These are phyloP conservation scores for Trachythela sp. DNA, from an alignment of 64 coral and sea anemone genomes.

Conservation along the genomic window DNA sequence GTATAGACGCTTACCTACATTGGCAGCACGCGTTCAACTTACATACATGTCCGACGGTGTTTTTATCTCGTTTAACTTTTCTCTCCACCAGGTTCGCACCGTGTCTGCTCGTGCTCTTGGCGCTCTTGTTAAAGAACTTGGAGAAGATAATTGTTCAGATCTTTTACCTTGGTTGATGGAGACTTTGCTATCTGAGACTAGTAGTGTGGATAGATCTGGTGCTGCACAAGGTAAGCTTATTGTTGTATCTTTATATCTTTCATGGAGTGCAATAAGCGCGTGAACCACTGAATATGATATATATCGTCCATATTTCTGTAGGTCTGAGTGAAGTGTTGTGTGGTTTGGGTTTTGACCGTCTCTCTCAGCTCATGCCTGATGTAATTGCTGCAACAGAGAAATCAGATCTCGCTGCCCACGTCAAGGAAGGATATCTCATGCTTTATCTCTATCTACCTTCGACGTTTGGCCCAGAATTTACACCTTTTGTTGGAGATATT, in stretches of 20 bases:
- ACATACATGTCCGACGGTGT: too few species aligned
- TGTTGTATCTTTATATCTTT: too few species aligned
- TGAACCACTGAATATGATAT: too few species aligned
- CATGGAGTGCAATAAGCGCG: too few species aligned
- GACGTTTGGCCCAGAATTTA: conserved; percentile 70
- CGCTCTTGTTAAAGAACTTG: conserved; percentile 92
- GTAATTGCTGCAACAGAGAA: conserved; percentile 82
- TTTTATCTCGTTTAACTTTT: neutral
- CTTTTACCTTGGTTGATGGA: conserved; percentile 90
- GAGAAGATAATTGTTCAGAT: conserved; percentile 90
- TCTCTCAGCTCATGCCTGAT: conserved; percentile 90
- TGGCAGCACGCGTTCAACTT: too few species aligned
- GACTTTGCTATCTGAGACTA: conserved; percentile 68
- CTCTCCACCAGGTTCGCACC: conserved; percentile 60
- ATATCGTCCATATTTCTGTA: neutral
- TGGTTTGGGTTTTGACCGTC: conserved; percentile 66
- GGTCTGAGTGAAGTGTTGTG: conserved; percentile 93
- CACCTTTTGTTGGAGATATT: conserved; percentile 73
- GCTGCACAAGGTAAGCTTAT: conserved; percentile 82
- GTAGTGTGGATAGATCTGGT: conserved; percentile 86
- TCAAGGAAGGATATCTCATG: conserved; percentile 91
- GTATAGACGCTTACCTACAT: too few species aligned
- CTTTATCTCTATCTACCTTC: conserved; percentile 92
- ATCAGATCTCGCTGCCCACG: conserved; percentile 69
- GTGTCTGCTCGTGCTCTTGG: conserved; percentile 88